phyloP scores from a whole-genome alignment of 2,113 vertebrate species.

The Caracal caracal region DNA sequence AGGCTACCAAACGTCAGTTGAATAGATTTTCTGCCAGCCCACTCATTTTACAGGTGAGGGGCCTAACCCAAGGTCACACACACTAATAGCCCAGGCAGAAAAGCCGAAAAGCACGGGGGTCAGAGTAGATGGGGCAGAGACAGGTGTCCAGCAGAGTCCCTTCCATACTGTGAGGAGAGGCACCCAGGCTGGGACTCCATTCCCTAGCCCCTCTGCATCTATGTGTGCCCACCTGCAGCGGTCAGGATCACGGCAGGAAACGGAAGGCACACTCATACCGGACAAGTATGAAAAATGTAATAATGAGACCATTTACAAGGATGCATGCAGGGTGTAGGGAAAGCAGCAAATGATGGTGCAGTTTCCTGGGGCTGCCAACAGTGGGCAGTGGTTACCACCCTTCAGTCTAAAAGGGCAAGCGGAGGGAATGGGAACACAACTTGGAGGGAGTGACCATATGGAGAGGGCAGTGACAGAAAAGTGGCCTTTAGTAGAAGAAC shows the following conservation, averaged over 20 bases:
- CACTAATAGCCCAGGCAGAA: no score
- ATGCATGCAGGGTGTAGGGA: fast-evolving
- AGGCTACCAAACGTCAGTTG: not conserved
- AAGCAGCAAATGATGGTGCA: not conserved
- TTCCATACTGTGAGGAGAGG: no score
- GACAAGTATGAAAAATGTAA: not conserved
- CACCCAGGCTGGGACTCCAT: not conserved
- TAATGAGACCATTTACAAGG: not conserved
- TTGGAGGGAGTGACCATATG: not conserved
- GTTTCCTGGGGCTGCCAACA: no score
- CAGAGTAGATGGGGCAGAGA: not conserved
- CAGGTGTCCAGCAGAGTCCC: no score
- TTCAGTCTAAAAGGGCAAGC: not conserved
- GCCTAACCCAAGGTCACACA: not conserved
- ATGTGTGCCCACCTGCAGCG: not conserved
- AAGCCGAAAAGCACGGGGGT: not conserved
- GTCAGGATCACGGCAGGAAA: not conserved
- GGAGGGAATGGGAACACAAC: not conserved
- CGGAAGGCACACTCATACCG: not conserved
- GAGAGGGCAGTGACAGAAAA: not conserved
- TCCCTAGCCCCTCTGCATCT: not conserved
- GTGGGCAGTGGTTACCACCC: not conserved
- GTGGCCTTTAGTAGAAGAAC: not conserved
- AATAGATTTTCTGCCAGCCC: not conserved
- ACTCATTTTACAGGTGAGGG: not conserved